Evolutionary conservation across 2,797 vertebrate genomes (phyloP).

Genomic region (Bovichtus variegatus): DNA sequence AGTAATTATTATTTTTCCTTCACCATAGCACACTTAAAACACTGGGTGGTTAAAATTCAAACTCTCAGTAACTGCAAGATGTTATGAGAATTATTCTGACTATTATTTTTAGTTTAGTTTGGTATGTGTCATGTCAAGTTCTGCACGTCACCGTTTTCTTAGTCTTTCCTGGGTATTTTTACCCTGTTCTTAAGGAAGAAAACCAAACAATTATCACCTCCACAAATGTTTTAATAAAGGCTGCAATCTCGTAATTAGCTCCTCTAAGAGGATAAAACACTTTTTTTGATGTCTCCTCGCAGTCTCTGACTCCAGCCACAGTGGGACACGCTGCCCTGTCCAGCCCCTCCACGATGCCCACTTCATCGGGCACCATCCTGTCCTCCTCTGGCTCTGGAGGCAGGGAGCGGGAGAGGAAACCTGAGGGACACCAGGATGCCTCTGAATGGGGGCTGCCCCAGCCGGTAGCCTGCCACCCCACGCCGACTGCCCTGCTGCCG

Average conservation of each 20-base stretch:
- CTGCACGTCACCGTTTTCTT: background rate
- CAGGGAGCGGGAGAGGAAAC: slow-evolving; percentile 82
- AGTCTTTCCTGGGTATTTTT: background rate
- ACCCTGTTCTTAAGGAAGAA: too few species aligned
- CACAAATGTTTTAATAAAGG: too few species aligned
- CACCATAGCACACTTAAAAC: too few species aligned
- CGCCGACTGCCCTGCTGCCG: slow-evolving; percentile 92
- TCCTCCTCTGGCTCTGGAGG: slow-evolving; percentile 80
- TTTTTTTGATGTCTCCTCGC: slow-evolving; percentile 15
- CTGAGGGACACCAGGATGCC: slow-evolving; percentile 82
- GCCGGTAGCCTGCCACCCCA: slow-evolving; percentile 94
- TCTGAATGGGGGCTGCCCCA: slow-evolving; percentile 84
- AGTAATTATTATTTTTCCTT: too few species aligned
- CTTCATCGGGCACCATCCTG: slow-evolving; percentile 64
- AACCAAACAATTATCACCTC: too few species aligned
- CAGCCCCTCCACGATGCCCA: slow-evolving; percentile 71
- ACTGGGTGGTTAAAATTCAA: too few species aligned
- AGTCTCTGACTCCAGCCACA: slow-evolving; percentile 81
- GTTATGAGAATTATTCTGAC: too few species aligned
- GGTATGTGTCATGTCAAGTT: background rate
- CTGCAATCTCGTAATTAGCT: too few species aligned
- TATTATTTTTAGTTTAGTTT: too few species aligned
- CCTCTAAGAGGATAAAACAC: too few species aligned
- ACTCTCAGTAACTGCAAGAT: too few species aligned
- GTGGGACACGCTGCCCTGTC: slow-evolving; percentile 75